Evolutionary conservation across 2,797 vertebrate species (phyloP).

Genomic region (Siniperca obscura): DNA sequence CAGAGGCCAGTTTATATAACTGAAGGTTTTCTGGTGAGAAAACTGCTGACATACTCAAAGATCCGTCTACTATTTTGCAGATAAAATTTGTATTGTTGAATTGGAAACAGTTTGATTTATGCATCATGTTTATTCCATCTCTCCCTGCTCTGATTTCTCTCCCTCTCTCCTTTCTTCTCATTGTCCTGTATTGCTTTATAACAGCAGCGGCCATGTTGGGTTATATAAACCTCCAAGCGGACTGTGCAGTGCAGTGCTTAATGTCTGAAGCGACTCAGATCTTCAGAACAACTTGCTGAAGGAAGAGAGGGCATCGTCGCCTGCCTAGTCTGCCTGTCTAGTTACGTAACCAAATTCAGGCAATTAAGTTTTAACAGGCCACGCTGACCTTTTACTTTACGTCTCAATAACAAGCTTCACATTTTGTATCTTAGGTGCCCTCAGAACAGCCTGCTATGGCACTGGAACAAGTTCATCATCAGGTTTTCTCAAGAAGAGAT

Average conservation of each 20-base stretch:
- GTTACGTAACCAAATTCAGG: slow-evolving; percentile 67
- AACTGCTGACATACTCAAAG: neutral
- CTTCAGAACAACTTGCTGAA: slow-evolving; percentile 40
- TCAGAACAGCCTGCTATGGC: slow-evolving; percentile 12
- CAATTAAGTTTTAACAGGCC: slow-evolving; percentile 68
- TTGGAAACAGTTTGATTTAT: neutral
- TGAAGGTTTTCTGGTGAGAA: neutral
- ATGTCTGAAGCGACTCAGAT: slow-evolving; percentile 58
- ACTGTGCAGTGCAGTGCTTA: slow-evolving; percentile 21
- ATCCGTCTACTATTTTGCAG: neutral
- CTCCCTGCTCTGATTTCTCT: slow-evolving; percentile 16
- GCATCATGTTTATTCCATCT: slow-evolving; percentile 4
- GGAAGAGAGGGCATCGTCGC: slow-evolving; percentile 34
- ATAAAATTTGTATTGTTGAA: slow-evolving; percentile 4
- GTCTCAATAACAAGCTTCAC: slow-evolving; percentile 49
- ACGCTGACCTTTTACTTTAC: slow-evolving; percentile 72
- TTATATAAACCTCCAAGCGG: slow-evolving; percentile 66
- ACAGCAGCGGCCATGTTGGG: slow-evolving; percentile 59
- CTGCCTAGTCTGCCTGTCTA: neutral
- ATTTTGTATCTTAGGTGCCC: slow-evolving; percentile 40
- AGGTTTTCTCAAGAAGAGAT: neutral
- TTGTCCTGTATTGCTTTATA: slow-evolving; percentile 36
- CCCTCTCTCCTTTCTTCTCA: neutral
- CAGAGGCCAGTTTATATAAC: neutral
- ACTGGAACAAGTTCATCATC: neutral